phyloP scores from a whole-genome alignment of 2,113 vertebrate species.

The Myxocyprinus asiaticus region DNA sequence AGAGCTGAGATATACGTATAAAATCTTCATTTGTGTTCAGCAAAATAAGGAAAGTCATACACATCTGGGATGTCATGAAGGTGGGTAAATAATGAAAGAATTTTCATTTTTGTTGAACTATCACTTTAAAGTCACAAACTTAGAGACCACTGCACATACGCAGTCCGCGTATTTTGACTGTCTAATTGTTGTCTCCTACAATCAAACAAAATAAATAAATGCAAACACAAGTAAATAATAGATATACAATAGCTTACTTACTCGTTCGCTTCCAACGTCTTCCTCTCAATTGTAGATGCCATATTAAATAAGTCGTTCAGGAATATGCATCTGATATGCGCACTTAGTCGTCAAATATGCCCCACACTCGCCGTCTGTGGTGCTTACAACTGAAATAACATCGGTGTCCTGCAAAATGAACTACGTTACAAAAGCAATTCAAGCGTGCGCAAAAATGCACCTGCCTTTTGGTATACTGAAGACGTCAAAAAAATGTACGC shows the following conservation, averaged over 20 bases:
- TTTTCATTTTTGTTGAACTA: too few species aligned
- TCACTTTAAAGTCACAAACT: too few species aligned
- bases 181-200: neutral
- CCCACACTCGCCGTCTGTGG: neutral
- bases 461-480: neutral
- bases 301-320: constrained; percentile 69
- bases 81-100: too few species aligned
- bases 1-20: too few species aligned
- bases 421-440: neutral
- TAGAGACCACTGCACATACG: too few species aligned
- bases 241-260: constrained; percentile 72
- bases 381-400: neutral
- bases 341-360: neutral
- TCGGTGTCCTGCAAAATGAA: neutral
- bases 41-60: too few species aligned
- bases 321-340: neutral
- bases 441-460: constrained; percentile 15
- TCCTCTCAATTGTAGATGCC: constrained; percentile 94
- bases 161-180: neutral
- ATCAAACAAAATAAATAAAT: neutral
- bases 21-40: too few species aligned
- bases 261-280: constrained; percentile 92
- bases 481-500: too few species aligned
- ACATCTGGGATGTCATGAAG: too few species aligned
- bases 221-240: neutral